These are phyloP conservation scores for Montipora sp. DNA, from an alignment of 64 coral and sea anemone species.

Conservation along the genomic window DNA sequence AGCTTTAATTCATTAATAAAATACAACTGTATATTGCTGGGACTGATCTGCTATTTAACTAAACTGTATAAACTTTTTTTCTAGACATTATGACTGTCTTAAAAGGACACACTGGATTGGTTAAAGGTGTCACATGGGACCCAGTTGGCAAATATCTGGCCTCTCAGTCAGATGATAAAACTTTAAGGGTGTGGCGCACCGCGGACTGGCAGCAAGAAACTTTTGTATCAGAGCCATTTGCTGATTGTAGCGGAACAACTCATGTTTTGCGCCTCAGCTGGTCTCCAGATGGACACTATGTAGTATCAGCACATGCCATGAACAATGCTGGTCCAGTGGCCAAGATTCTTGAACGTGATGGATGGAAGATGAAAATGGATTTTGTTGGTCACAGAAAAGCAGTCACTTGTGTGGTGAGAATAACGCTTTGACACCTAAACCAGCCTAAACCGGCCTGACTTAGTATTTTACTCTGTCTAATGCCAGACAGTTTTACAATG, in stretches of 20 bases:
- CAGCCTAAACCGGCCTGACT: no score
- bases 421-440: not conserved
- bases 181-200: constrained; percentile 89
- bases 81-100: constrained; percentile 86
- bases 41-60: no score
- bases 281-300: constrained; percentile 99
- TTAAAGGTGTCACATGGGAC: constrained; percentile 98
- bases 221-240: constrained; percentile 82
- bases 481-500: no score
- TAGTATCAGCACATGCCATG: constrained; percentile 99
- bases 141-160: constrained; percentile 98
- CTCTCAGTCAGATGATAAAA: constrained; percentile 95
- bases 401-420: constrained; percentile 92
- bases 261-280: constrained; percentile 92
- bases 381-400: constrained; percentile 98
- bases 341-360: constrained; percentile 97
- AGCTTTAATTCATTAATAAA: no score
- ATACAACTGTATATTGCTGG: no score
- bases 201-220: constrained; percentile 95
- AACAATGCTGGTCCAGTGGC: constrained; percentile 97
- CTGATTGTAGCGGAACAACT: constrained; percentile 95
- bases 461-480: no score
- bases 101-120: constrained; percentile 92
- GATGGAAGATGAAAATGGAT: constrained; percentile 98
- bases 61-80: not conserved